Conservation (phyloP, 2,113 vertebrate genomes). For the Ardeotis arabs region DNA sequence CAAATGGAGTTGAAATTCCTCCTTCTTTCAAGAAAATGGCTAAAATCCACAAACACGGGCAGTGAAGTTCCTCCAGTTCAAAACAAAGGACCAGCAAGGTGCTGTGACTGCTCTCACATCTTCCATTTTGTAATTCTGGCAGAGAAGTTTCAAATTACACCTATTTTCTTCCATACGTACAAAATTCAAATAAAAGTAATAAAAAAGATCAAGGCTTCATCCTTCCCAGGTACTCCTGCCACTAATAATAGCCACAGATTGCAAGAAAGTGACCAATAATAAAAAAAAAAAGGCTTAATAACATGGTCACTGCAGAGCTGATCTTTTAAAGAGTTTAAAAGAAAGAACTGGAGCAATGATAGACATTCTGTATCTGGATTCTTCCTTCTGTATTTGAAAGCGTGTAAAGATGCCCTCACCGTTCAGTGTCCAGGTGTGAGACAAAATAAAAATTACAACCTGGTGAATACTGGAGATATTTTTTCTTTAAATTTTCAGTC, state of each 20-base stretch:
- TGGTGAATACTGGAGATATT: neutral
- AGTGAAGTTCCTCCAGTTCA: neutral
- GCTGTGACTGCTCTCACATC: accelerated
- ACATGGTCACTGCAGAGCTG: too few relatives aligned
- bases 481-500: neutral
- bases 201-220: neutral
- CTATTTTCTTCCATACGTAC: neutral
- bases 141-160: neutral
- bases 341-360: neutral
- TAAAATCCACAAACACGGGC: neutral
- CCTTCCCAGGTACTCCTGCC: neutral
- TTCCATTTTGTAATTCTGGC: neutral
- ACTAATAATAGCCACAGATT: accelerated
- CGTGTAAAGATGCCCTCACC: neutral
- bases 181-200: neutral
- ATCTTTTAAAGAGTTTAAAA: neutral
- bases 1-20: neutral
- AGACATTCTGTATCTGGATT: neutral
- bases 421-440: neutral
- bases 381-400: neutral
- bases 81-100: neutral
- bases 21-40: neutral
- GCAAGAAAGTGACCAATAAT: neutral
- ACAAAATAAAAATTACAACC: neutral
- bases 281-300: neutral